Evolutionary conservation across 2,113 vertebrate genomes (phyloP), one percentile per base, ranked within the genome.

Genomic region (Prochilodus magdalenae): DNA sequence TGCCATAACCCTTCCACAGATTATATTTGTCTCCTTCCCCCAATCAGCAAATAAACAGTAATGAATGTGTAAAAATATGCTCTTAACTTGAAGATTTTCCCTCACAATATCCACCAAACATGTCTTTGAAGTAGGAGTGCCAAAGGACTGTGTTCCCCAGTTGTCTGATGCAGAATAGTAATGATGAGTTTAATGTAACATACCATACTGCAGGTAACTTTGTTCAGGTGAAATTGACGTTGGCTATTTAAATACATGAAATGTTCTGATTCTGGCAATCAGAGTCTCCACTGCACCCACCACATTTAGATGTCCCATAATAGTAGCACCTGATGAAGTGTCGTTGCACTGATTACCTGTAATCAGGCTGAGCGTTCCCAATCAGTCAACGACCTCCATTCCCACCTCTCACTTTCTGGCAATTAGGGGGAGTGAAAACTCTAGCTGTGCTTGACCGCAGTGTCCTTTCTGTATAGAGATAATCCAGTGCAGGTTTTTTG

Each of bases 301-400:
- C 24, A 49, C 20, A 67, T 29, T 53, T 29, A n/a, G 27, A 26
- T 22, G 7, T 75, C 29, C 7, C 72, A 33, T 59, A 29, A 44
- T 44, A 33, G 20, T 10, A 36, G 27, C 18, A 11, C 22, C 12
- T 4, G 57, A 76, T 84, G 20, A 72, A 62, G 60, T 67, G 67
- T 15, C 62, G 33, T 22, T 80, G 18, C 27, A 33, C 24, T 83
- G 69, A 81, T 81, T 69, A 77, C 69, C 49, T 36, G 72, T 29
- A 75, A 66, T 77, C 73, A 81, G 27, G 22, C 1, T 1, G 7
- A 30, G 66, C 71, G 55, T n/a, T 70, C 24, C 51, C 65, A 75
- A 79, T 82, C 66, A 75, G 47, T 20, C 18, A 12, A 27, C 15
- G 63, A 13, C 1, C 30, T 53, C 16, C n/a, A 26, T 8, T 13